These are phyloP conservation scores for Rhabdomys dilectus DNA, from an alignment of 2,113 vertebrate genomes.

Conservation along the genomic window DNA sequence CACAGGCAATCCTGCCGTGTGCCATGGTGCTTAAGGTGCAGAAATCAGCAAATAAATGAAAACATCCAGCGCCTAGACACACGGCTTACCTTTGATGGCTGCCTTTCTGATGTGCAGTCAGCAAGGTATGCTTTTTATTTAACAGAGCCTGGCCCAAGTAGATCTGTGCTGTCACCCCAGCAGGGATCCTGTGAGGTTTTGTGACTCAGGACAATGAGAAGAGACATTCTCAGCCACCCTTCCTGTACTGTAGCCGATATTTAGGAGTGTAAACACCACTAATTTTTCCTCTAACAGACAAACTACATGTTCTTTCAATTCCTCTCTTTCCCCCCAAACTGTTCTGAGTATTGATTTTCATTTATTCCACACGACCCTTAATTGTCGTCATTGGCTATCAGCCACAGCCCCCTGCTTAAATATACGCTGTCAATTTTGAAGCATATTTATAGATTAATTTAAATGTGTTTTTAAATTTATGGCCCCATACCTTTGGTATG, in stretches of 20 bases:
- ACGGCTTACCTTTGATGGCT: neutral
- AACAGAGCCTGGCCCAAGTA: conserved; percentile 44
- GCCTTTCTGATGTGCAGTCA: neutral
- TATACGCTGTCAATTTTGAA: conserved; percentile 88
- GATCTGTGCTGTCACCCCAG: conserved; percentile 50
- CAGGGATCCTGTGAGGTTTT: conserved; percentile 68
- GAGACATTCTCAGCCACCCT: conserved; percentile 48
- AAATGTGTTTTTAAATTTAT: conserved; percentile 91
- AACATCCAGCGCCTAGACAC: neutral
- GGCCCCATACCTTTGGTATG: conserved; percentile 89
- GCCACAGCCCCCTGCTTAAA: conserved; percentile 86
- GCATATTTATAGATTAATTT: conserved; percentile 92
- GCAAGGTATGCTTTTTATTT: conserved; percentile 51
- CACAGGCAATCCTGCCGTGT: rapidly evolving
- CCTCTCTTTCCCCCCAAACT: conserved; percentile 81
- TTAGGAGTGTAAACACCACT: conserved; percentile 78
- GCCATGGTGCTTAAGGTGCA: neutral
- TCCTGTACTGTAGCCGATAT: conserved; percentile 78
- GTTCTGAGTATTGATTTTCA: conserved; percentile 89
- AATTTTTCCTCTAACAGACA: conserved; percentile 84
- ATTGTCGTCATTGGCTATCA: conserved; percentile 91
- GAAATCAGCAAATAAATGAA: neutral
- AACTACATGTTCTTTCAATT: conserved; percentile 85
- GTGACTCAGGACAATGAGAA: conserved; percentile 44
- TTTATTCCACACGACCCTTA: conserved; percentile 89